These are phyloP conservation scores for Calycopis cecrops DNA, from an alignment of 1,140 invertebrate genomes.

Conservation along the genomic window DNA sequence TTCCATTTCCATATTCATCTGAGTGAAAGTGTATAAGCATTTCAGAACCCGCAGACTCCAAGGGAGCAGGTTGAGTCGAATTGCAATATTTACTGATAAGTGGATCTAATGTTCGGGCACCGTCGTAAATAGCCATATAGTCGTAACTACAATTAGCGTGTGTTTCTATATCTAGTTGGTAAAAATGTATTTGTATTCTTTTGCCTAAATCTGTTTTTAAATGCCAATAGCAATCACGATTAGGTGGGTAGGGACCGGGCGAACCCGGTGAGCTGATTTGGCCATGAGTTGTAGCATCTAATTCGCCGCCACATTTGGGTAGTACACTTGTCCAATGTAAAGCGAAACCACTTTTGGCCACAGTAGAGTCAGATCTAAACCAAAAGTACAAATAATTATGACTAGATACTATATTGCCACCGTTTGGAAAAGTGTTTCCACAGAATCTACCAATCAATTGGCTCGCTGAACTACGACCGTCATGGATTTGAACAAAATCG, in stretches of 20 bases:
- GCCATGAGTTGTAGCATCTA: slow-evolving; percentile 78
- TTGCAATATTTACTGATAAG: slow-evolving; percentile 83
- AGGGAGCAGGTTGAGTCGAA: slow-evolving; percentile 80
- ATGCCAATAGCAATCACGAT: slow-evolving; percentile 87
- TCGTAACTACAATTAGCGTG: slow-evolving; percentile 85
- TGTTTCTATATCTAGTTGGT: slow-evolving; percentile 85
- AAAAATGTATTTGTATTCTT: slow-evolving; percentile 89
- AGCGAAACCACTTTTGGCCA: slow-evolving; percentile 80
- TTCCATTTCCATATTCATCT: slow-evolving; percentile 78
- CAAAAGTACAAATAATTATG: slow-evolving; percentile 85
- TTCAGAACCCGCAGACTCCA: slow-evolving; percentile 79
- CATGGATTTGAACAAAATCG: slow-evolving; percentile 82
- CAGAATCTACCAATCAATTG: slow-evolving; percentile 86
- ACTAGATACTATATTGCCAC: slow-evolving; percentile 82
- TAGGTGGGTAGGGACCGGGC: slow-evolving; percentile 86
- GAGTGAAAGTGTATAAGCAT: slow-evolving; percentile 87
- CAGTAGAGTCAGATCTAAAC: slow-evolving; percentile 83
- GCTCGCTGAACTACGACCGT: slow-evolving; percentile 81
- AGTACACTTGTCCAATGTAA: slow-evolving; percentile 83
- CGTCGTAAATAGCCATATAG: slow-evolving; percentile 84
- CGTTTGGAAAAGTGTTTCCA: slow-evolving; percentile 79
- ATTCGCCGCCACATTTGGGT: slow-evolving; percentile 85
- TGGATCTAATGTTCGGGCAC: slow-evolving; percentile 63
- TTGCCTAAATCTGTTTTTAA: slow-evolving; percentile 82
- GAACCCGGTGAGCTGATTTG: slow-evolving; percentile 87